Evolutionary conservation across 2,113 vertebrate genomes (phyloP).

Genomic region (Natator depressus): DNA sequence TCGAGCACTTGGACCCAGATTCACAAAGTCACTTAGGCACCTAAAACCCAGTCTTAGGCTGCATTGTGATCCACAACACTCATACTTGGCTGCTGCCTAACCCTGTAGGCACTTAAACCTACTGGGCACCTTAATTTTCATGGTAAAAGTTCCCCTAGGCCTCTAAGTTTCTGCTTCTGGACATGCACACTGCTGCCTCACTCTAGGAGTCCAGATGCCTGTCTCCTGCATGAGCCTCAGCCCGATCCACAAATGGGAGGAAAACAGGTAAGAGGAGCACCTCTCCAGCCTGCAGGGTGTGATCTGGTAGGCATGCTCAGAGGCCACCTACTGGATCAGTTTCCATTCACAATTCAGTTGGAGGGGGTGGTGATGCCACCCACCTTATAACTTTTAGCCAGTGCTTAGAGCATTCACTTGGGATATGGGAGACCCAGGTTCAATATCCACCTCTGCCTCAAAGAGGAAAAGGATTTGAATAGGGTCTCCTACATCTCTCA

Average conservation of each 20-base stretch:
- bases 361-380: background rate
- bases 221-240: background rate
- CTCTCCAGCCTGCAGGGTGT: too few relatives aligned
- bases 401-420: background rate
- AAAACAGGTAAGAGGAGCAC: background rate
- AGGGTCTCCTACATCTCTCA: background rate
- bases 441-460: background rate
- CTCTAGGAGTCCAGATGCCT: background rate
- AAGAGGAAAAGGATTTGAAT: background rate
- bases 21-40: background rate
- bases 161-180: background rate
- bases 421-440: background rate
- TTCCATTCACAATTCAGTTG: background rate
- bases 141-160: background rate
- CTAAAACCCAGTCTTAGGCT: background rate
- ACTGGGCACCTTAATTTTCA: background rate
- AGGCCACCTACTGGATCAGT: background rate
- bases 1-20: background rate
- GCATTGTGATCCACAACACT: too few relatives aligned
- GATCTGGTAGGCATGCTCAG: too few relatives aligned
- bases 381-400: background rate
- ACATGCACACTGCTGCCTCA: background rate
- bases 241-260: background rate
- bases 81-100: too few relatives aligned
- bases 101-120: background rate